Conservation (phyloP, 2,797 vertebrate genomes). For the Menidia menidia region DNA sequence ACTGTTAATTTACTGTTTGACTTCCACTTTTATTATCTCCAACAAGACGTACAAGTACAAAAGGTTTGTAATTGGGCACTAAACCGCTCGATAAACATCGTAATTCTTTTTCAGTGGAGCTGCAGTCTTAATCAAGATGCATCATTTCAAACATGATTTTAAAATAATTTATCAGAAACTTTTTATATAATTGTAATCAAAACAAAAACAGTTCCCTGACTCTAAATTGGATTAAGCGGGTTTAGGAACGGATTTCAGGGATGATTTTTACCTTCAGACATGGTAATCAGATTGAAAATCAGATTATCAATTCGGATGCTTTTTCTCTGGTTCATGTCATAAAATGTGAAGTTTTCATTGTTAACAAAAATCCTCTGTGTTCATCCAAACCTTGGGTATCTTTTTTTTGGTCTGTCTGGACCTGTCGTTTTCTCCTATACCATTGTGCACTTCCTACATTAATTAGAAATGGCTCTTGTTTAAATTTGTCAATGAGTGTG, state of each 20-base stretch:
- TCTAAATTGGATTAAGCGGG: no score
- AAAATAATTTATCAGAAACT: constrained; percentile 6
- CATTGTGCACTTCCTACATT: constrained; percentile 60
- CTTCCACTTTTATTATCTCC: constrained; percentile 30
- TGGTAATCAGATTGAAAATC: neutral
- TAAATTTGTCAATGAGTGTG: constrained; percentile 71
- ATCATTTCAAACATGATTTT: constrained; percentile 11
- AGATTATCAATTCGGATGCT: neutral
- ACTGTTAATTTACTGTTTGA: constrained; percentile 41
- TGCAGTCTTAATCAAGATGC: constrained; percentile 20
- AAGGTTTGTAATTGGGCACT: constrained; percentile 27
- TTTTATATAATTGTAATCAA: constrained; percentile 1
- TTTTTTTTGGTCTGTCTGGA: constrained; percentile 32
- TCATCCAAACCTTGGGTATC: constrained; percentile 1
- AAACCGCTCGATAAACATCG: constrained; percentile 13
- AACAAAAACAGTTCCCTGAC: constrained; percentile 1
- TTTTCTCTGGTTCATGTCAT: neutral
- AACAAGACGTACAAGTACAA: constrained; percentile 13
- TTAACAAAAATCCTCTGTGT: neutral
- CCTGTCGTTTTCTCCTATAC: constrained; percentile 33
- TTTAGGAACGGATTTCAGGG: neutral
- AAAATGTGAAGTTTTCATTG: neutral
- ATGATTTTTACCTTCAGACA: neutral
- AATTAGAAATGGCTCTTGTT: constrained; percentile 82
- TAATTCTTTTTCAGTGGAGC: constrained; percentile 26